These are phyloP conservation scores for Pinctada fucata DNA, from an alignment of 2,888 invertebrate species.

Conservation along the genomic window DNA sequence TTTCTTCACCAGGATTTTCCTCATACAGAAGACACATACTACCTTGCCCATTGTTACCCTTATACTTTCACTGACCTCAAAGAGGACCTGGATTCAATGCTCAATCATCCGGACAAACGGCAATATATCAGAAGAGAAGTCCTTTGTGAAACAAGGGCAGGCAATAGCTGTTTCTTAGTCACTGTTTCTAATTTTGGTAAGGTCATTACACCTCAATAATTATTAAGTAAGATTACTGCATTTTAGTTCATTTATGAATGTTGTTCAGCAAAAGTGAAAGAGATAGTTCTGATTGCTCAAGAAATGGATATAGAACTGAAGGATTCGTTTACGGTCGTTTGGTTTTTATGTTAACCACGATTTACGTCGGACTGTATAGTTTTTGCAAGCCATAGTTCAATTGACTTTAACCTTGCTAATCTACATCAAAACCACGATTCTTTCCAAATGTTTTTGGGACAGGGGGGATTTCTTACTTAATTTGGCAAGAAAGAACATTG, in stretches of 20 bases:
- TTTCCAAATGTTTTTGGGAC: too few relatives aligned
- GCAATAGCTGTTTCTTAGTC: conserved; percentile 76
- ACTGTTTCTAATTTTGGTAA: conserved; percentile 75
- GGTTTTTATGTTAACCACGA: neutral
- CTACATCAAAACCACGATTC: too few relatives aligned
- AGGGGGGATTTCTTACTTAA: too few relatives aligned
- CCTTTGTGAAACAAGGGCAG: conserved; percentile 75
- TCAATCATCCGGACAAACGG: conserved; percentile 63
- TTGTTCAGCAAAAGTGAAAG: too few relatives aligned
- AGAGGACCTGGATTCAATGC: conserved; percentile 71
- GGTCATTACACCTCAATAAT: conserved; percentile 24
- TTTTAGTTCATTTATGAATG: too few relatives aligned
- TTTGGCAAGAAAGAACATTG: too few relatives aligned
- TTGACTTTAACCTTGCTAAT: too few relatives aligned
- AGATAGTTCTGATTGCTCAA: too few relatives aligned
- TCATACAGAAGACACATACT: conserved; percentile 70
- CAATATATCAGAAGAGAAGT: conserved; percentile 69
- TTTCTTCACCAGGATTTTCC: conserved; percentile 70
- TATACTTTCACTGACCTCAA: conserved; percentile 76
- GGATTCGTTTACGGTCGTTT: neutral
- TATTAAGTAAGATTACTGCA: too few relatives aligned
- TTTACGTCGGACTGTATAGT: too few relatives aligned
- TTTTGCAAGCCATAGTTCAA: too few relatives aligned
- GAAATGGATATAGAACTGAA: neutral
- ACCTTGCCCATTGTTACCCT: conserved; percentile 76